Evolutionary conservation across 2,113 vertebrate species (phyloP).

Genomic region (Osmerus mordax): DNA sequence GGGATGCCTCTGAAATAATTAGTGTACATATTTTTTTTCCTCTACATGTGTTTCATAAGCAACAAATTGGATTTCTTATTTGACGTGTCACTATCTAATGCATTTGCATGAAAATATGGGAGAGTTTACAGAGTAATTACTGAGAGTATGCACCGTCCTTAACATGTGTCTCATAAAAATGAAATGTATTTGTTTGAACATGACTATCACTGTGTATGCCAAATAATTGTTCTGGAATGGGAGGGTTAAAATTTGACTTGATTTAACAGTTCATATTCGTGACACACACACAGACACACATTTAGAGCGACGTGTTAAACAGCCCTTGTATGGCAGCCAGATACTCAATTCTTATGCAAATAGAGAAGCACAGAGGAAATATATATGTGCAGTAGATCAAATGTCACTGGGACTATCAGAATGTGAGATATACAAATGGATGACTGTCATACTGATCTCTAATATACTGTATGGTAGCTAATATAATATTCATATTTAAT

Average conservation of each 20-base stretch:
- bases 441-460: slow-evolving; percentile 70
- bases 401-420: slow-evolving; percentile 70
- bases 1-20: slow-evolving; percentile 93
- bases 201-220: slow-evolving; percentile 72
- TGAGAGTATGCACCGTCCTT: slow-evolving; percentile 95
- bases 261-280: slow-evolving; percentile 65
- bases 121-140: slow-evolving; percentile 95
- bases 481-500: slow-evolving; percentile 67
- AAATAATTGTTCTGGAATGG: slow-evolving; percentile 80
- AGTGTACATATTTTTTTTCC: slow-evolving; percentile 86
- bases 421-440: slow-evolving; percentile 68
- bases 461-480: slow-evolving; percentile 62
- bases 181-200: slow-evolving; percentile 94
- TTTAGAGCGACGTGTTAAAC: slow-evolving; percentile 64
- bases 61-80: slow-evolving; percentile 98
- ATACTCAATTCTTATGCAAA: slow-evolving; percentile 75
- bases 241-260: slow-evolving; percentile 66
- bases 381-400: slow-evolving; percentile 72
- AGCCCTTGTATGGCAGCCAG: slow-evolving; percentile 64
- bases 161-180: slow-evolving; percentile 94
- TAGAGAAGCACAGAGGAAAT: slow-evolving; percentile 53
- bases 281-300: slow-evolving; percentile 42
- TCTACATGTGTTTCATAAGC: slow-evolving; percentile 98
- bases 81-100: slow-evolving; percentile 96
- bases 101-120: slow-evolving; percentile 91